Percentiles rank a stretch among this genome's conserved stretches.
Conservation (phyloP, 2,888 invertebrate genomes). For the Hedya salicella region DNA sequence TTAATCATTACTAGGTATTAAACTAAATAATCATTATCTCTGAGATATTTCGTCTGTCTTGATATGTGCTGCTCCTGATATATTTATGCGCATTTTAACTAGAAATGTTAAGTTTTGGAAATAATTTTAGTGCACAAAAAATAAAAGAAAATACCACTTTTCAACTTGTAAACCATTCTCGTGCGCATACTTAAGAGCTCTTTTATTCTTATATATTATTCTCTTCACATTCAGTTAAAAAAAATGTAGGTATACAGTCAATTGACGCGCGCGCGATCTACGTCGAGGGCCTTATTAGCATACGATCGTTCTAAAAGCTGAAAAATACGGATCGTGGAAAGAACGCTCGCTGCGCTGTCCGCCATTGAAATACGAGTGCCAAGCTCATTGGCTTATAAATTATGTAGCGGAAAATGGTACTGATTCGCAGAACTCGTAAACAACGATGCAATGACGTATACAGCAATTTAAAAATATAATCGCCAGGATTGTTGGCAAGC, state of each 20-base stretch:
- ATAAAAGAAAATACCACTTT: neutral
- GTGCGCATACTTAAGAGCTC: neutral
- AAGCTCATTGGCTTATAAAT: conserved; percentile 71
- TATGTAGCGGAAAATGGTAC: conserved; percentile 64
- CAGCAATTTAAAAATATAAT: conserved; percentile 48
- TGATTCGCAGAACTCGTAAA: conserved; percentile 57
- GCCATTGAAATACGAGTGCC: conserved; percentile 66
- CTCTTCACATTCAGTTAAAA: conserved; percentile 11
- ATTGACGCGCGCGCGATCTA: conserved; percentile 37
- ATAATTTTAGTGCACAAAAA: no score
- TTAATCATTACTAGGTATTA: no score
- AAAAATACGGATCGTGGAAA: conserved; percentile 66
- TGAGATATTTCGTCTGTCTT: no score
- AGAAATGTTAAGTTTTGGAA: no score
- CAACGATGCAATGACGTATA: conserved; percentile 50
- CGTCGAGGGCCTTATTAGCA: conserved; percentile 68
- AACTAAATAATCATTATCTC: no score
- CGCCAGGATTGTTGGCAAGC: conserved; percentile 4
- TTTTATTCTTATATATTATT: conserved; percentile 20
- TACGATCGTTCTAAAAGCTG: conserved; percentile 69
- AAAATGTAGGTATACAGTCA: conserved; percentile 11
- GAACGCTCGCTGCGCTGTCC: conserved; percentile 55
- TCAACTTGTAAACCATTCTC: neutral
- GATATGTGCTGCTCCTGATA: no score
- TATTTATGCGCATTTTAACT: no score